phyloP scores from a whole-genome alignment of 2,888 invertebrate genomes.

The Andrena bucephala region DNA sequence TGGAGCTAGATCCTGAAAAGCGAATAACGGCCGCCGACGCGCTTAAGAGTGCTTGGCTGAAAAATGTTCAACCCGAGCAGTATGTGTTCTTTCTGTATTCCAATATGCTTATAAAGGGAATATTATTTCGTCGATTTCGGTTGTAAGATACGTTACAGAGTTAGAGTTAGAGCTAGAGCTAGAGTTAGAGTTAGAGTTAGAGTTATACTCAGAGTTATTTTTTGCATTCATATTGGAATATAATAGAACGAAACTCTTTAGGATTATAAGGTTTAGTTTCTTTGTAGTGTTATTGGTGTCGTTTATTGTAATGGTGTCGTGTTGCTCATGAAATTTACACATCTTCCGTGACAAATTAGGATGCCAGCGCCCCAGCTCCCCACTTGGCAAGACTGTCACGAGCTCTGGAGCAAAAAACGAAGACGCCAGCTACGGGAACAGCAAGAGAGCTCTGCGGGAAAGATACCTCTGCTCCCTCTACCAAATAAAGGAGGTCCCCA shows the following conservation, averaged over 20 bases:
- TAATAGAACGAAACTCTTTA: constrained; percentile 10
- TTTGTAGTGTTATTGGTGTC: constrained; percentile 36
- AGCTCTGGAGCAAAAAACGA: constrained; percentile 99
- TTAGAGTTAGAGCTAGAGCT: not conserved
- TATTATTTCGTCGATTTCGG: constrained; percentile 3
- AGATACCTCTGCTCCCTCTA: constrained; percentile 79
- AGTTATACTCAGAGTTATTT: constrained; percentile 17
- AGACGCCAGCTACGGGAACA: constrained; percentile 93
- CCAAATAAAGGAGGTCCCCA: constrained; percentile 82
- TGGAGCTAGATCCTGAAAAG: constrained; percentile 97
- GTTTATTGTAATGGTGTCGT: constrained; percentile 22
- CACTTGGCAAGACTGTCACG: constrained; percentile 99
- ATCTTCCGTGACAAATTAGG: constrained; percentile 85
- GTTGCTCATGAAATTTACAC: constrained; percentile 28
- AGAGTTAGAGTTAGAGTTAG: not conserved
- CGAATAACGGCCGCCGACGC: constrained; percentile 98
- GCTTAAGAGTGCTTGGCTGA: constrained; percentile 96
- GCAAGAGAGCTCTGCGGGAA: constrained; percentile 86
- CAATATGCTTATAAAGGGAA: constrained; percentile 18
- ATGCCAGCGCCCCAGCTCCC: constrained; percentile 95
- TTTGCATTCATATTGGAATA: constrained; percentile 20
- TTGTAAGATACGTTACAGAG: constrained; percentile 16
- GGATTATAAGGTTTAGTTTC: constrained; percentile 18
- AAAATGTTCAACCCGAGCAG: constrained; percentile 95
- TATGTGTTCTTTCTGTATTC: constrained; percentile 85